These are phyloP conservation scores for Flabesymbios commensalis DNA, from an alignment of 2,888 invertebrate species.

Conservation along the genomic window DNA sequence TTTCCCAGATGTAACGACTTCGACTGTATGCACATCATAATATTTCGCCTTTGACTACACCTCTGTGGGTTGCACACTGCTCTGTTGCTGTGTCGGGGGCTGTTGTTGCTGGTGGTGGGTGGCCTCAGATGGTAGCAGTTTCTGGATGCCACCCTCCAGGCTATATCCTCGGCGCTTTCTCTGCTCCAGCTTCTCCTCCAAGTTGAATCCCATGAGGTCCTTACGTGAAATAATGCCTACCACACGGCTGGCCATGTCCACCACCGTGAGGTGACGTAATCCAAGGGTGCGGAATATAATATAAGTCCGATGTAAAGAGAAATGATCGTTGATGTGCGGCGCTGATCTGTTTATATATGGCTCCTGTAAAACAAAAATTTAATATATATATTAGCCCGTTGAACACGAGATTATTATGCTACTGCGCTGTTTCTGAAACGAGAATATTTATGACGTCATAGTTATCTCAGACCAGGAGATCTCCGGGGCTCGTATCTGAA, in stretches of 20 bases:
- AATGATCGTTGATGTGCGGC: constrained; percentile 42
- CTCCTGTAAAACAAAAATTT: constrained; percentile 22
- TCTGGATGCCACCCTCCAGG: constrained; percentile 32
- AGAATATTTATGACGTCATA: no score
- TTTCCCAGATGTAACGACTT: no score
- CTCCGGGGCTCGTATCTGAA: no score
- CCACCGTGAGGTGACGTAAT: constrained; percentile 50
- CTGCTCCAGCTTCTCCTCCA: constrained; percentile 39
- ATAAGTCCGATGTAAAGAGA: constrained; percentile 52
- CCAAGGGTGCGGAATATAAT: constrained; percentile 52
- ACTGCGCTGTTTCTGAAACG: no score
- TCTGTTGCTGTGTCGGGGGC: no score
- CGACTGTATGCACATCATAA: no score
- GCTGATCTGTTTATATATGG: constrained; percentile 51
- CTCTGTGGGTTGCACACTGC: no score
- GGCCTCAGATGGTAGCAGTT: constrained; percentile 33
- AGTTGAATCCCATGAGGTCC: constrained; percentile 49
- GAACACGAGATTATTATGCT: no score
- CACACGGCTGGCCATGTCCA: constrained; percentile 45
- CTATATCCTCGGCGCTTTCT: constrained; percentile 37
- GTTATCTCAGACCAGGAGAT: no score
- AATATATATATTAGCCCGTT: no score
- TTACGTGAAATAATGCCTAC: constrained; percentile 54
- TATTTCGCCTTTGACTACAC: no score
- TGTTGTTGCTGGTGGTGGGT: no score